Evolutionary conservation across 37 sponge, comb jelly and placozoan species (phyloP).

Genomic region (Halichondria panicea): DNA sequence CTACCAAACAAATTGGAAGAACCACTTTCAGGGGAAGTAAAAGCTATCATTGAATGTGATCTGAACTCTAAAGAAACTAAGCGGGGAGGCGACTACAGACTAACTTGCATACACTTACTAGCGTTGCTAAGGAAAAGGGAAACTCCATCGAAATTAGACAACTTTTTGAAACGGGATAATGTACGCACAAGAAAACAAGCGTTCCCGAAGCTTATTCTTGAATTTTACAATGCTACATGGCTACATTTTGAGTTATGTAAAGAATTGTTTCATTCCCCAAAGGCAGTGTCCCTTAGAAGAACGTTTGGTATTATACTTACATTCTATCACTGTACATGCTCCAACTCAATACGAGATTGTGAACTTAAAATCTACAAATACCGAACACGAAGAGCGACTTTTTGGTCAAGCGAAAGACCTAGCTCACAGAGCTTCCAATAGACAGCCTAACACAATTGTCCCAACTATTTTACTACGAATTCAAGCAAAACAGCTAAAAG

Average conservation of each 20-base stretch:
- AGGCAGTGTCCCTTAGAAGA: not conserved
- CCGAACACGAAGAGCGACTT: not conserved
- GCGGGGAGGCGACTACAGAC: not conserved
- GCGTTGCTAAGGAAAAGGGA: not conserved
- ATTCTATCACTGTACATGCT: not conserved
- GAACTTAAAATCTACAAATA: not conserved
- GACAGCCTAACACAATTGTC: not conserved
- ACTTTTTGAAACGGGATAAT: too few relatives aligned
- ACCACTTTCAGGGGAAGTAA: not conserved
- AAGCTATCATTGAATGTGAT: not conserved
- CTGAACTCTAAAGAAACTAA: not conserved
- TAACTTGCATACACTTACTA: too few relatives aligned
- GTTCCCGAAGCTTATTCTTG: not conserved
- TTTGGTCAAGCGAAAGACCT: conserved; percentile 6
- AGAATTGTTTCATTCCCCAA: not conserved
- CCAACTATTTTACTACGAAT: too few relatives aligned
- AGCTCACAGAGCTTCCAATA: not conserved
- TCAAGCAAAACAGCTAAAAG: too few relatives aligned
- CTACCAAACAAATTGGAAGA: not conserved
- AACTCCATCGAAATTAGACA: too few relatives aligned
- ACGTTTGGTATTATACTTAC: not conserved
- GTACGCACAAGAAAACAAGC: too few relatives aligned
- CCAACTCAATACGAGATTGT: not conserved
- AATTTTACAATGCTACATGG: not conserved
- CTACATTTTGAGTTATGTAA: not conserved